Conservation (phyloP, 2,888 invertebrate species). For the Athetis lepigone region DNA sequence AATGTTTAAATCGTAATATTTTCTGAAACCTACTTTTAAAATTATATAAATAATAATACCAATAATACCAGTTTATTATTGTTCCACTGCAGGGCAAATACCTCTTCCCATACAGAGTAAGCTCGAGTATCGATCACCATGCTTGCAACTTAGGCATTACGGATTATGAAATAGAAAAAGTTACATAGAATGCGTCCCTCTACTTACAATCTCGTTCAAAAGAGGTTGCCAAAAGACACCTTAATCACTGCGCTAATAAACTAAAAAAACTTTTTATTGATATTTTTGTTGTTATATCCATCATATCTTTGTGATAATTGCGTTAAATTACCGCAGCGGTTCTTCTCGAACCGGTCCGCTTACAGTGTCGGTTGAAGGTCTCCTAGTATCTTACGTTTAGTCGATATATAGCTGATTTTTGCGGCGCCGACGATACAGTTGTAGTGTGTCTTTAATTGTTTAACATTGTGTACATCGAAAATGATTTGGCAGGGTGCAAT, state of each 20-base stretch:
- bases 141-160: too few species aligned
- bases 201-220: too few species aligned
- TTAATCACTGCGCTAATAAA: too few species aligned
- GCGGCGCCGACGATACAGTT: slow-evolving; percentile 69
- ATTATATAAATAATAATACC: too few species aligned
- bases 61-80: too few species aligned
- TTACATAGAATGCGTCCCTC: too few species aligned
- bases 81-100: too few species aligned
- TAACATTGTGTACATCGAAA: slow-evolving; percentile 66
- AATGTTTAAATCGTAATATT: not conserved
- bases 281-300: slow-evolving; percentile 21
- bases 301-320: slow-evolving; percentile 29
- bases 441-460: slow-evolving; percentile 71
- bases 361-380: slow-evolving; percentile 75
- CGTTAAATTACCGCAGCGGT: slow-evolving; percentile 45
- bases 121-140: too few species aligned
- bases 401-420: slow-evolving; percentile 81
- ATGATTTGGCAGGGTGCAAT: slow-evolving; percentile 71
- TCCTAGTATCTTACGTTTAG: slow-evolving; percentile 74
- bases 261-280: too few species aligned
- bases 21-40: not conserved
- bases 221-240: too few species aligned
- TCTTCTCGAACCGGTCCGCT: slow-evolving; percentile 57
- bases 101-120: too few species aligned
- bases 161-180: too few species aligned